phyloP scores from a whole-genome alignment of 92 coral and sea anemone species.

The Paragorgia papillata region DNA sequence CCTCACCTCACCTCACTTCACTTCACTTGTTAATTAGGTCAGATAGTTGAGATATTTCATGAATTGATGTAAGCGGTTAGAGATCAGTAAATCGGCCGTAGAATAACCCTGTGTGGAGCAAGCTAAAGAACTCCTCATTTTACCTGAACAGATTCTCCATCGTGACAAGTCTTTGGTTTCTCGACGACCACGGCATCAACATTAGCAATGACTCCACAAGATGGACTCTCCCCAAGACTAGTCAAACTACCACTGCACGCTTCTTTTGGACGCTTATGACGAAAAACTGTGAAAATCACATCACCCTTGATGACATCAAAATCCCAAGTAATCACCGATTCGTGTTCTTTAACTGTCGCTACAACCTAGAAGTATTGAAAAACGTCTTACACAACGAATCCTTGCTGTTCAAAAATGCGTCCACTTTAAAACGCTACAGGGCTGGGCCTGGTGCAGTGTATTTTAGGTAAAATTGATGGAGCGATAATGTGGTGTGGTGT shows the following conservation, averaged over 20 bases:
- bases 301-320: slow-evolving; percentile 96
- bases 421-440: no score
- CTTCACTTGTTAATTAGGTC: not conserved
- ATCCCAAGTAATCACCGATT: slow-evolving; percentile 99
- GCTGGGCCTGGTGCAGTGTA: no score
- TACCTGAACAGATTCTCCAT: slow-evolving; percentile 98
- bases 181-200: slow-evolving; percentile 98
- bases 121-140: not conserved
- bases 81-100: no score
- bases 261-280: slow-evolving; percentile 97
- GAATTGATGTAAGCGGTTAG: no score
- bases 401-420: not conserved
- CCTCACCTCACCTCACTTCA: not conserved
- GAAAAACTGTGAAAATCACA: slow-evolving; percentile 89
- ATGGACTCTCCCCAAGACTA: slow-evolving; percentile 81
- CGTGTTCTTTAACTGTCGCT: slow-evolving; percentile 89
- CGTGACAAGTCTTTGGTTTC: slow-evolving; percentile 85
- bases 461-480: no score
- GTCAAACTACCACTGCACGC: slow-evolving; percentile 90
- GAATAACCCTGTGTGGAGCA: no score
- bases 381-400: not conserved
- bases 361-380: slow-evolving; percentile 62
- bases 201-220: slow-evolving; percentile 95
- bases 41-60: no score
- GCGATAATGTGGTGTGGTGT: not conserved